Evolutionary conservation across 2,888 invertebrate species (phyloP).

Genomic region (Nezara viridula): DNA sequence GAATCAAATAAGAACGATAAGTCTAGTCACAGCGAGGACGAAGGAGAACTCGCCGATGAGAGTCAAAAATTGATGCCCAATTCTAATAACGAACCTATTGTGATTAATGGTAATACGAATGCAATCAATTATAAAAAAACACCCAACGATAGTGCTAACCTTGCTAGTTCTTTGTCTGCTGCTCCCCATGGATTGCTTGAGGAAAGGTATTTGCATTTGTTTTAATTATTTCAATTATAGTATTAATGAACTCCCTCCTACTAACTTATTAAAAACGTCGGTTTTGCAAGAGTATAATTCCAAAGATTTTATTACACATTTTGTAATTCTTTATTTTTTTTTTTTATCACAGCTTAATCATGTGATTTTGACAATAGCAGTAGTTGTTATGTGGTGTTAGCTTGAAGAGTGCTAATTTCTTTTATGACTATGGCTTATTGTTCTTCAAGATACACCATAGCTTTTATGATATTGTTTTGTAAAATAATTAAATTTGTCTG

Average conservation of each 20-base stretch:
- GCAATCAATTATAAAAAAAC: neutral
- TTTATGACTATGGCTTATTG: neutral
- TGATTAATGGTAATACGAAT: neutral
- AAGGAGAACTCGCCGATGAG: neutral
- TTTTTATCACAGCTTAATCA: neutral
- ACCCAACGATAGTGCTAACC: neutral
- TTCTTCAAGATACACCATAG: neutral
- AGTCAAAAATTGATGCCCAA: slow-evolving; percentile 30
- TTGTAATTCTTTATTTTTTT: neutral
- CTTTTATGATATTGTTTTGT: neutral
- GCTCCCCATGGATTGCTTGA: slow-evolving; percentile 20
- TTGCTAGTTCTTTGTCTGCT: neutral
- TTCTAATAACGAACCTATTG: neutral
- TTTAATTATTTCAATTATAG: neutral
- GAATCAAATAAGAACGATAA: neutral
- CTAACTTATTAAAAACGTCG: neutral
- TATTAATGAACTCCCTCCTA: neutral
- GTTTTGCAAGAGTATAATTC: neutral
- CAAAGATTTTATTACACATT: neutral
- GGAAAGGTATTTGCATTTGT: slow-evolving; percentile 33
- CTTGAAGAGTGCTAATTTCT: neutral
- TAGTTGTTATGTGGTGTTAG: neutral
- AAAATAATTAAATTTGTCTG: neutral
- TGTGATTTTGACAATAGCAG: neutral
- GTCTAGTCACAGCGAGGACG: slow-evolving; percentile 30